Evolutionary conservation across 2,797 vertebrate species (phyloP).

Genomic region (Monodelphis domestica): DNA sequence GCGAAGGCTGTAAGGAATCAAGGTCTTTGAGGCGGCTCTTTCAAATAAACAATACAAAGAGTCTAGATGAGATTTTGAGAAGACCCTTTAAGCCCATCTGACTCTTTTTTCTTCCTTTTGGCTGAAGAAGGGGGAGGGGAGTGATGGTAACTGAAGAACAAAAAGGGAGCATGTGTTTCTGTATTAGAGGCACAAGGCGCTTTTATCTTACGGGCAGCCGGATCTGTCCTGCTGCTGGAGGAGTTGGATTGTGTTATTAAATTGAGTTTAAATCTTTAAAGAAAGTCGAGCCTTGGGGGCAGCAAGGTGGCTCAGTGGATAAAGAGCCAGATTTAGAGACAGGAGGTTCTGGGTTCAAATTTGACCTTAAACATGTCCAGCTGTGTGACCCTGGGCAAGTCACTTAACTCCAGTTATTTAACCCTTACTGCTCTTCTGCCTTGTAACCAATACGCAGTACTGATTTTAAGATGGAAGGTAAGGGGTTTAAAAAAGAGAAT

Average conservation of each 20-base stretch:
- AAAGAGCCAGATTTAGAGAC: too few relatives aligned
- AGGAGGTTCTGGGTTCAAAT: too few relatives aligned
- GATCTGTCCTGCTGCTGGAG: constrained; percentile 53
- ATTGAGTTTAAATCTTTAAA: constrained; percentile 74
- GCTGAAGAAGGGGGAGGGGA: constrained; percentile 26
- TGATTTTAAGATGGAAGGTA: too few relatives aligned
- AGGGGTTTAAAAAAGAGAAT: too few relatives aligned
- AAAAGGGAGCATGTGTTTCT: constrained; percentile 43
- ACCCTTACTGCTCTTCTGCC: too few relatives aligned
- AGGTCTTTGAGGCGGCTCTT: constrained; percentile 69
- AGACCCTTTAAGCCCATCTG: constrained; percentile 54
- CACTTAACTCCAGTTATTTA: too few relatives aligned
- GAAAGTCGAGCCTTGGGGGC: constrained; percentile 10
- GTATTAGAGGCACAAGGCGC: background rate
- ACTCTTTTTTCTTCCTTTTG: constrained; percentile 62
- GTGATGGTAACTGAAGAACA: constrained; percentile 32
- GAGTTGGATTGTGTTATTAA: constrained; percentile 54
- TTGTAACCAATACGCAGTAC: too few relatives aligned
- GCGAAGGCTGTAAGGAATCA: constrained; percentile 53
- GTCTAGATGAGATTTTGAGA: constrained; percentile 54
- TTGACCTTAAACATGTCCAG: too few relatives aligned
- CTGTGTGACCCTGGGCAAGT: too few relatives aligned
- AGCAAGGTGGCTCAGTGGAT: too few relatives aligned
- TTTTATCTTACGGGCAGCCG: constrained; percentile 70
- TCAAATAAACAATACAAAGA: constrained; percentile 68